phyloP scores from a whole-genome alignment of 2,888 invertebrate genomes.

The Nowickia ferox region DNA sequence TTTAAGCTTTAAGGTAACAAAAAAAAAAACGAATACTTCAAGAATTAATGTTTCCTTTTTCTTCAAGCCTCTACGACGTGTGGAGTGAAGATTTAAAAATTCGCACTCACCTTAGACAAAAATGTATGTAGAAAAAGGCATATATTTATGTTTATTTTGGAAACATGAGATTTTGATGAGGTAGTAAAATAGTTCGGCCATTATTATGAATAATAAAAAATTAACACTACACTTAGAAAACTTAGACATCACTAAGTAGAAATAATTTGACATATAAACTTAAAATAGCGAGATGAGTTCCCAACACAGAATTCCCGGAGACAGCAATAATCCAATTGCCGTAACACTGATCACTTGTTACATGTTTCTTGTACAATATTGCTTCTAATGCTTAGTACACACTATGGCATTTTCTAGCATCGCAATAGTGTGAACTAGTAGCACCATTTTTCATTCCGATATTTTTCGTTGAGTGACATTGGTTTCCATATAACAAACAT shows the following conservation, averaged over 20 bases:
- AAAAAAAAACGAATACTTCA: not conserved
- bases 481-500: too few species aligned
- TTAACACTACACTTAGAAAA: constrained; percentile 6
- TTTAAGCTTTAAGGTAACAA: constrained; percentile 39
- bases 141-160: constrained; percentile 37
- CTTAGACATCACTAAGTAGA: not conserved
- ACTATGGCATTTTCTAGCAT: too few species aligned
- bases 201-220: constrained; percentile 32
- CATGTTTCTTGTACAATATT: too few species aligned
- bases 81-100: constrained; percentile 2
- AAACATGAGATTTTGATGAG: constrained; percentile 48
- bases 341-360: too few species aligned
- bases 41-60: constrained; percentile 59
- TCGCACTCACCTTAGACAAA: not conserved
- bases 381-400: too few species aligned
- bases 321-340: too few species aligned
- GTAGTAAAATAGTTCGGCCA: constrained; percentile 10
- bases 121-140: constrained; percentile 10
- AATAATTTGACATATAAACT: not conserved
- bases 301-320: too few species aligned
- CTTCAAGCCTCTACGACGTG: constrained; percentile 28
- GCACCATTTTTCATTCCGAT: too few species aligned
- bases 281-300: too few species aligned
- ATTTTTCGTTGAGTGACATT: too few species aligned
- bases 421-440: too few species aligned